Evolutionary conservation across 2,888 invertebrate genomes (phyloP).

Genomic region (Leptopilina myrica): DNA sequence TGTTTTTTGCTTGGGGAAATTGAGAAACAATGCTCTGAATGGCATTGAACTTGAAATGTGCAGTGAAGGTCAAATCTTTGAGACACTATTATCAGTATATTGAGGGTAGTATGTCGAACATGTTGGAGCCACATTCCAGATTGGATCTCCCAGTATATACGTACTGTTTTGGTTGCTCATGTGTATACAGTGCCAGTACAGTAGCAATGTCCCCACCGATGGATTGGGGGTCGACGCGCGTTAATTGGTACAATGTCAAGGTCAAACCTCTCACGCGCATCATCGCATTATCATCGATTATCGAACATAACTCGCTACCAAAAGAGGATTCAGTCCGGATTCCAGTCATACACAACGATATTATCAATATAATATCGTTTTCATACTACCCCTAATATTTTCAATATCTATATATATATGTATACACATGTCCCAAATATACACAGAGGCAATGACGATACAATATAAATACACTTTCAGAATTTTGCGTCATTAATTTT

Average conservation of each 20-base stretch:
- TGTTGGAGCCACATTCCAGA: conserved; percentile 56
- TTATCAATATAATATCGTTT: conserved; percentile 8
- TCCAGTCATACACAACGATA: conserved; percentile 22
- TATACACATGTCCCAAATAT: neutral
- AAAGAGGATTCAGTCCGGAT: conserved; percentile 24
- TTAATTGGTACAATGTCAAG: conserved; percentile 76
- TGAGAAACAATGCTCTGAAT: neutral
- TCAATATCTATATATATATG: neutral
- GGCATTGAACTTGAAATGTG: conserved; percentile 7
- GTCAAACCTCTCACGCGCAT: conserved; percentile 71
- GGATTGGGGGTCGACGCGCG: conserved; percentile 72
- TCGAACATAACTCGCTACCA: conserved; percentile 65
- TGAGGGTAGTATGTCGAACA: conserved; percentile 57
- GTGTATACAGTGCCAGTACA: conserved; percentile 60
- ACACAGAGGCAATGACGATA: no score
- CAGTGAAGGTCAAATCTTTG: conserved; percentile 19
- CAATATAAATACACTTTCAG: no score
- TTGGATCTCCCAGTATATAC: conserved; percentile 61
- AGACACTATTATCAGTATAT: conserved; percentile 30
- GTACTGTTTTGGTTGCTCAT: conserved; percentile 57
- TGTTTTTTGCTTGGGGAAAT: no score
- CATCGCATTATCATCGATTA: conserved; percentile 75
- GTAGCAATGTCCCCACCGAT: conserved; percentile 68
- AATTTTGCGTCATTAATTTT: no score
- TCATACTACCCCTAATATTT: neutral